Base-by-base conservation (phyloP, 2,888 invertebrate species). In the Zaprionus bogoriensis region DNA sequence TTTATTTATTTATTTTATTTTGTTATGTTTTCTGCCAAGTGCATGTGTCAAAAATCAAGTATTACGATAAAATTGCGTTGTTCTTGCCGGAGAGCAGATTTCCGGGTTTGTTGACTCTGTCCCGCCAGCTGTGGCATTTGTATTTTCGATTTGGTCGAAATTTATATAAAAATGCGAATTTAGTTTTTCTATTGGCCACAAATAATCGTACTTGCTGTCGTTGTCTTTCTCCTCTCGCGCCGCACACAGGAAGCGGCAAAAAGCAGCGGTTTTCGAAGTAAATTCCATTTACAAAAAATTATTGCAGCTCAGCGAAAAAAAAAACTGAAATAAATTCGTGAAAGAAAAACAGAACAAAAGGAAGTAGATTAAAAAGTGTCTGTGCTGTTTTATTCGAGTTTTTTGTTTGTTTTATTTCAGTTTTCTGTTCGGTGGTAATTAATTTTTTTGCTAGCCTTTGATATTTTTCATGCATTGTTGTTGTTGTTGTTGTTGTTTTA, bases 61-160 rank as follows among this genome's bases (percentile, higher is more conserved):
- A 74, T 79, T 73, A 65, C 67, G 77, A 67, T 74, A 74, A 74
- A 75, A 78, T 68, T 60, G 67, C 72, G 77, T 79, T 87, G 78
- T 87, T 80, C 74, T 74, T 27, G 55, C 41, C 61, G 45, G 39
- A 59, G 27, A 27, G 4, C 5, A 75, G 66, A 68, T 78, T 88
- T 88, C 87, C 87, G 88, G 87, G 88, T 87, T 88, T 87, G 83
- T 85, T 85, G 87, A 87, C 87, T 80, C 71, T 76, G n/a, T n/a
- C n/a, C n/a, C n/a, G 59, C 46, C 65, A 63, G 59, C 53, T 68
- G 58, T 54, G 39, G 38, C 30, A 46, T 14, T 50, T 42, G 46
- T 23, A 7, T 59, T 61, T 58, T 45, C 48, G 7, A 60, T 65
- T 38, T 67, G 64, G 41, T 51, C 63, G 20, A 47, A 67, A 57